These are phyloP conservation scores for Notechis scutatus DNA, from an alignment of 2,113 vertebrate species.

Conservation along the genomic window DNA sequence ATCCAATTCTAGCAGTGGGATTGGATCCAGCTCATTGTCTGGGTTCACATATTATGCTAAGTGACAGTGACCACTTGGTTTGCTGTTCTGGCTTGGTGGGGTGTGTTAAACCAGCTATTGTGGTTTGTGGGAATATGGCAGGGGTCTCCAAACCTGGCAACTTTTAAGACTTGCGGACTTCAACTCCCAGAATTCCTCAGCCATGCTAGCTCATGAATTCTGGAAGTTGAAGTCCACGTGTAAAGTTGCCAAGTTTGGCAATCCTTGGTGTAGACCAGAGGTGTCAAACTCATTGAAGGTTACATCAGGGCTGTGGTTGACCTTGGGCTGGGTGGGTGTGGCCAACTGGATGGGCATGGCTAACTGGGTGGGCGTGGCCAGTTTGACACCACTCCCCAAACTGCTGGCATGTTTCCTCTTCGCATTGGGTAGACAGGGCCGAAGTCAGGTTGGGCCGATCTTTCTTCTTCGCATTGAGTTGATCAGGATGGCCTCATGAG, in stretches of 20 bases:
- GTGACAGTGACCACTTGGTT: background rate
- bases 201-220: background rate
- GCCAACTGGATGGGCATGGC: no score
- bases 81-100: background rate
- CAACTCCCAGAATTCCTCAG: background rate
- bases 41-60: background rate
- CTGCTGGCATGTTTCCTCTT: no score
- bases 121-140: background rate
- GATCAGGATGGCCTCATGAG: no score
- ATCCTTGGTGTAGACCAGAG: no score
- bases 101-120: background rate
- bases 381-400: no score
- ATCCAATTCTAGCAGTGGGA: background rate
- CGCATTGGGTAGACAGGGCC: no score
- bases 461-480: no score
- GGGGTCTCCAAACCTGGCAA: background rate
- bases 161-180: background rate
- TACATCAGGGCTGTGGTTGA: no score
- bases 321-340: no score
- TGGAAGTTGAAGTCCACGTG: background rate
- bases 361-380: no score
- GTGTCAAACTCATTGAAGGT: no score
- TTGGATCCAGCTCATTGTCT: background rate
- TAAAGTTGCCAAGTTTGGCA: background rate
- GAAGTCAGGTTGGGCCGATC: no score